Conservation (phyloP, 2,797 vertebrate genomes). For the Danio choprae region DNA sequence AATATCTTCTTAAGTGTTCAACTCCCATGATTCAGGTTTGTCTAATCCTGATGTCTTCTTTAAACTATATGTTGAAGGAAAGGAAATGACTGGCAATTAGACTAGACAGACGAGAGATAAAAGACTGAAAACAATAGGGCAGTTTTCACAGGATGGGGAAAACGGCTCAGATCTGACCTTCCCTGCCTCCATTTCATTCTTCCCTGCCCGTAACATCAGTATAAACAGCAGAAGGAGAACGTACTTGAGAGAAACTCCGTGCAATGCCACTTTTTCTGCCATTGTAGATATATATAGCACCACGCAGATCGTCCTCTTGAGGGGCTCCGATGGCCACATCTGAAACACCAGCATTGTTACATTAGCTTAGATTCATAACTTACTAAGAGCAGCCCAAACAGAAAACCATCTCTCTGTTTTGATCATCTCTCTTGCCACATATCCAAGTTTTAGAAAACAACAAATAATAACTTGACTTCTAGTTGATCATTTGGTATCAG, state of each 20-base stretch:
- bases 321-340: conserved; percentile 95
- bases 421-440: too few species aligned
- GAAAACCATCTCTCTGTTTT: neutral
- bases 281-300: conserved; percentile 96
- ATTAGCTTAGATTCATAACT: conserved; percentile 19
- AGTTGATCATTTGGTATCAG: too few species aligned
- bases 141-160: conserved; percentile 48
- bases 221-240: conserved; percentile 42
- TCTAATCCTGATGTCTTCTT: neutral
- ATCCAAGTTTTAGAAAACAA: too few species aligned
- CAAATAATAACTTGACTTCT: too few species aligned
- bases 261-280: conserved; percentile 89
- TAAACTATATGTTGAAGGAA: neutral
- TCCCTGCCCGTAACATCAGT: neutral
- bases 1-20: too few species aligned
- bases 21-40: conserved; percentile 13
- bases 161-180: conserved; percentile 20
- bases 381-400: neutral
- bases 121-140: conserved; percentile 33
- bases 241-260: conserved; percentile 88
- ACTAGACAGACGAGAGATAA: neutral
- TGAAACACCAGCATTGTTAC: conserved; percentile 65
- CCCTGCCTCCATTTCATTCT: neutral
- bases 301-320: conserved; percentile 90
- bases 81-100: conserved; percentile 52